Evolutionary conservation across 1,140 invertebrate genomes (phyloP).

Genomic region (Whitmania pigra): DNA sequence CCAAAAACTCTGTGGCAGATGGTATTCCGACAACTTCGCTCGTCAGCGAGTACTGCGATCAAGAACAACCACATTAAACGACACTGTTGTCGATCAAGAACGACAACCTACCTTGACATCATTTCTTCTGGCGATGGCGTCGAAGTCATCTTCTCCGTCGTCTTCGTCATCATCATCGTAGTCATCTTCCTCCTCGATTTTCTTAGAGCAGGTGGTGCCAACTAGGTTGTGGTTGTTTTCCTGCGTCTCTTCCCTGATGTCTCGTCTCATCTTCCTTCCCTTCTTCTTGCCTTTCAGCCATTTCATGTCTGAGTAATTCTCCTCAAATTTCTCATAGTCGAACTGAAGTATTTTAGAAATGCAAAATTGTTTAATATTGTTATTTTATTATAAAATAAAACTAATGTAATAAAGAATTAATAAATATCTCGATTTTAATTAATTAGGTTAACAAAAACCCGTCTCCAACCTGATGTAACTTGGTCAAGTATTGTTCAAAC

Average conservation of each 20-base stretch:
- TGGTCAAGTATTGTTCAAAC: slow-evolving; percentile 73
- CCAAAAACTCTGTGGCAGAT: slow-evolving; percentile 13
- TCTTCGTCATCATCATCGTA: slow-evolving; percentile 32
- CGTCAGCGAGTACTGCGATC: slow-evolving; percentile 13
- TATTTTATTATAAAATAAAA: not conserved
- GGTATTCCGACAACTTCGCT: slow-evolving; percentile 19
- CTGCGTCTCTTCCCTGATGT: not conserved
- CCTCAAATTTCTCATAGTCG: slow-evolving; percentile 71
- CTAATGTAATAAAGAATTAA: not conserved
- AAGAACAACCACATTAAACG: no score
- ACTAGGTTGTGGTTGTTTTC: no score
- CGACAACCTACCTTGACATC: not conserved
- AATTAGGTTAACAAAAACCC: not conserved
- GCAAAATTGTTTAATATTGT: not conserved
- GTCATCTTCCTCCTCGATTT: slow-evolving; percentile 40
- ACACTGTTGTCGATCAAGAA: no score
- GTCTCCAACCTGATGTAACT: slow-evolving; percentile 34
- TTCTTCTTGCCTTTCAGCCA: slow-evolving; percentile 66
- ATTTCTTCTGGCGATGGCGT: not conserved
- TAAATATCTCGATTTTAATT: not conserved
- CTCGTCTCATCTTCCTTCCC: slow-evolving; percentile 26
- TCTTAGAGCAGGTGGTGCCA: not conserved
- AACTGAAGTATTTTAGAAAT: slow-evolving; percentile 41
- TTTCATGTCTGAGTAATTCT: slow-evolving; percentile 68
- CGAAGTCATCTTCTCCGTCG: slow-evolving; percentile 26